Percentiles rank a stretch among this genome's conserved stretches.
phyloP scores from a whole-genome alignment of 23 tunicate species.

The Diplosoma virens region DNA sequence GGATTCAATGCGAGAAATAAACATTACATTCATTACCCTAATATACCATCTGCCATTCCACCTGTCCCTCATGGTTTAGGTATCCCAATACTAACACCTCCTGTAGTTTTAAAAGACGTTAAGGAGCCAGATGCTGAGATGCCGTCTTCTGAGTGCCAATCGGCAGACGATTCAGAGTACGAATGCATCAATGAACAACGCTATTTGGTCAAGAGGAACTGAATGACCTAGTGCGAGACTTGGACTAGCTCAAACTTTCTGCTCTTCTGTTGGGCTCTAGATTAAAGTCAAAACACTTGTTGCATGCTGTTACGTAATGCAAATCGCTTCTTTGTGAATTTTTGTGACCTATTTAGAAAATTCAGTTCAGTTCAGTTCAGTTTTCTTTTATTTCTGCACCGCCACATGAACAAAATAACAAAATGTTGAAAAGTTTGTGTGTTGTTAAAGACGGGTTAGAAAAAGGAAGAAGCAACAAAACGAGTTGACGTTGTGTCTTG shows the following conservation, averaged over 20 bases:
- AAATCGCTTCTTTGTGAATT: no score
- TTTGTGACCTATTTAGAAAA: no score
- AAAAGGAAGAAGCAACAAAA: no score
- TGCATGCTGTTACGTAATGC: no score
- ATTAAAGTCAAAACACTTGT: not conserved
- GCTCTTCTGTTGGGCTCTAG: not conserved
- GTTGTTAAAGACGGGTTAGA: no score
- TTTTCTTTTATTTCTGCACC: no score
- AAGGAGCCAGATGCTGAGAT: not conserved
- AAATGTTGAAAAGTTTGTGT: no score
- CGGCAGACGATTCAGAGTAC: not conserved
- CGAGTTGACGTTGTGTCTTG: no score
- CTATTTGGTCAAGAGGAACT: slow-evolving; percentile 1
- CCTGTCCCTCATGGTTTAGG: slow-evolving; percentile 20
- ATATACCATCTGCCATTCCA: slow-evolving; percentile 11
- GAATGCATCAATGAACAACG: not conserved
- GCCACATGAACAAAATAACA: no score
- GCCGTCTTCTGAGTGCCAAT: slow-evolving; percentile 10
- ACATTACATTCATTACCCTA: slow-evolving; percentile 8
- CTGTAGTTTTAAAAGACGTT: slow-evolving; percentile 12
- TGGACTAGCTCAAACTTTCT: slow-evolving; percentile 6
- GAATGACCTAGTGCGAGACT: no score
- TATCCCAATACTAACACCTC: not conserved
- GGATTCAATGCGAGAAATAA: no score
- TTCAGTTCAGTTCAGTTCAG: no score